Percentiles rank a stretch among this genome's conserved stretches.
Evolutionary conservation across 2,113 vertebrate species (phyloP).

Genomic region (Peromyscus maniculatus): DNA sequence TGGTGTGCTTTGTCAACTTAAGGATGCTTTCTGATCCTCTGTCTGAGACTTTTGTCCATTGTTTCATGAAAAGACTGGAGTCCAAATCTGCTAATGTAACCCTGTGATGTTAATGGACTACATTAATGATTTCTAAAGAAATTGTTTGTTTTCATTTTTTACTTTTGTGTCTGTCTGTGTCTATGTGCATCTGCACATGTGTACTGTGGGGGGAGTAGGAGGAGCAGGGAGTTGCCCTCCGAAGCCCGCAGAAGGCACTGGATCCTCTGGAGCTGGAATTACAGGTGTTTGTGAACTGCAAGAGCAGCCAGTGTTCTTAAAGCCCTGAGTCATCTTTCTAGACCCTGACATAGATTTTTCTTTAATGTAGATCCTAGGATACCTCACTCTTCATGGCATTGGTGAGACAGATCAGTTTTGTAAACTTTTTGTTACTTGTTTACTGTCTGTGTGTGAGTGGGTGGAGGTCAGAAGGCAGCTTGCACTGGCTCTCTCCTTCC

Average conservation of each 20-base stretch:
- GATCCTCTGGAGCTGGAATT: not conserved
- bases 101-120: not conserved
- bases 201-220: not conserved
- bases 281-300: not conserved
- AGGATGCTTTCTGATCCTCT: not conserved
- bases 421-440: not conserved
- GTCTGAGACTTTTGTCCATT: not conserved
- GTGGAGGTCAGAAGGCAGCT: not conserved
- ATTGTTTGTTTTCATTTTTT: not conserved
- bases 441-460: not conserved
- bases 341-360: not conserved
- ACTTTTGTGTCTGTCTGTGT: not conserved
- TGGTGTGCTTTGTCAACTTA: not conserved
- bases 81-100: not conserved
- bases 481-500: not conserved
- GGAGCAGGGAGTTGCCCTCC: not conserved
- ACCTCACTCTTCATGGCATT: not conserved
- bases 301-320: not conserved
- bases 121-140: not conserved
- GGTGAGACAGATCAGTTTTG: not conserved
- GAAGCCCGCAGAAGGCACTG: not conserved
- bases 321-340: not conserved
- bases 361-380: not conserved
- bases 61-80: not conserved
- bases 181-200: not conserved